These are phyloP conservation scores for Pseudococcus longispinus DNA, from an alignment of 2,888 invertebrate genomes.

Conservation along the genomic window DNA sequence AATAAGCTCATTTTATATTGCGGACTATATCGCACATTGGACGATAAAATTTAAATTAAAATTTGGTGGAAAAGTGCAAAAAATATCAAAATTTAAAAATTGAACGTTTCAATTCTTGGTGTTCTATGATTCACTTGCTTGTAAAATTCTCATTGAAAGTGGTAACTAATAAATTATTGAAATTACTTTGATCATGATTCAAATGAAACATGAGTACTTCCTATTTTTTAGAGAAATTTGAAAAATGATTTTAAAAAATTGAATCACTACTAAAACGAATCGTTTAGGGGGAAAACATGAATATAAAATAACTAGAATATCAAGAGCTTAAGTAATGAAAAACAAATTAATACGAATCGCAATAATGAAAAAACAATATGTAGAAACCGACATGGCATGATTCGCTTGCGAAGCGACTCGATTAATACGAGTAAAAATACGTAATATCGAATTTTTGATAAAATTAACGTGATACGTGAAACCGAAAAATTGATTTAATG, in stretches of 20 bases:
- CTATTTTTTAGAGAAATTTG: too few relatives aligned
- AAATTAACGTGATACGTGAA: background rate
- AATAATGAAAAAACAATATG: background rate
- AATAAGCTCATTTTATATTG: conserved; percentile 35
- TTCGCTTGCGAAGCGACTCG: background rate
- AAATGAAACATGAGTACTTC: too few relatives aligned
- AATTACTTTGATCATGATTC: background rate
- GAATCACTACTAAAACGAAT: background rate
- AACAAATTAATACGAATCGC: background rate
- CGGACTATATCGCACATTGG: background rate
- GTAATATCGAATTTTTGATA: background rate
- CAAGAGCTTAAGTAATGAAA: too few relatives aligned
- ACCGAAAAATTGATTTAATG: background rate
- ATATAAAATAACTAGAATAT: background rate
- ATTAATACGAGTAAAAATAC: background rate
- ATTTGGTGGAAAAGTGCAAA: background rate
- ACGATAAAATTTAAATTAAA: background rate
- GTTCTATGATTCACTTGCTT: background rate
- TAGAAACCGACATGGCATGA: background rate
- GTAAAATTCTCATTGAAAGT: background rate
- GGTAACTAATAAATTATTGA: background rate
- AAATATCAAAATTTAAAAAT: conserved; percentile 17
- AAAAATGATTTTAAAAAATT: background rate
- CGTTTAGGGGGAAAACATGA: background rate
- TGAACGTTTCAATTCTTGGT: conserved; percentile 1